phyloP scores from a whole-genome alignment of 2,888 invertebrate genomes.

The Eretmocerus hayati region DNA sequence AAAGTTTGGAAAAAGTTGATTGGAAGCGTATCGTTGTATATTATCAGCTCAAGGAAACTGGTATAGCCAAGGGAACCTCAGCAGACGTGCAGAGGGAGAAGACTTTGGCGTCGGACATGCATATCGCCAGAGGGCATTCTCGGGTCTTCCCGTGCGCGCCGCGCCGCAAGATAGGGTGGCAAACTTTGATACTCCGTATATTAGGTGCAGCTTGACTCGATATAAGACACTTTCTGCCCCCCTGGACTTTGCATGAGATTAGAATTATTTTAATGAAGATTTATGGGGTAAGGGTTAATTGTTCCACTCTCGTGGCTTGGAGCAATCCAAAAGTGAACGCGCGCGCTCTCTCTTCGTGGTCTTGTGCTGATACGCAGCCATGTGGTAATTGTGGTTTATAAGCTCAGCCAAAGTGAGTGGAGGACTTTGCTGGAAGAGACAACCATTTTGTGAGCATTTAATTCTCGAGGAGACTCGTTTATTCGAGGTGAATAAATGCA shows the following conservation, averaged over 20 bases:
- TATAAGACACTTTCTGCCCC: background rate
- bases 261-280: conserved; percentile 22
- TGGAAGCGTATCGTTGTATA: too few relatives aligned
- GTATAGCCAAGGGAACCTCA: background rate
- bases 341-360: too few relatives aligned
- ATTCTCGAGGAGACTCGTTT: background rate
- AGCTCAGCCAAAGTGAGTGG: too few relatives aligned
- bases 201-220: background rate
- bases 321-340: background rate
- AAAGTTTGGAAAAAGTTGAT: too few relatives aligned
- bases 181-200: conserved; percentile 5
- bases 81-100: background rate
- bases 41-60: too few relatives aligned
- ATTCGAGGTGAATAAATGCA: background rate
- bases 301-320: background rate
- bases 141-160: background rate
- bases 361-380: too few relatives aligned
- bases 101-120: too few relatives aligned
- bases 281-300: conserved; percentile 10
- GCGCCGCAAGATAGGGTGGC: conserved; percentile 21
- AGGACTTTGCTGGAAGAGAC: too few relatives aligned
- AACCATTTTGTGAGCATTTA: too few relatives aligned
- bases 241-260: conserved; percentile 19
- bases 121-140: background rate
- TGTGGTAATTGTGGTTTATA: too few relatives aligned